Evolutionary conservation across 2,113 vertebrate genomes (phyloP), one percentile per base, ranked within the genome.

Genomic region (Labeo rohita): DNA sequence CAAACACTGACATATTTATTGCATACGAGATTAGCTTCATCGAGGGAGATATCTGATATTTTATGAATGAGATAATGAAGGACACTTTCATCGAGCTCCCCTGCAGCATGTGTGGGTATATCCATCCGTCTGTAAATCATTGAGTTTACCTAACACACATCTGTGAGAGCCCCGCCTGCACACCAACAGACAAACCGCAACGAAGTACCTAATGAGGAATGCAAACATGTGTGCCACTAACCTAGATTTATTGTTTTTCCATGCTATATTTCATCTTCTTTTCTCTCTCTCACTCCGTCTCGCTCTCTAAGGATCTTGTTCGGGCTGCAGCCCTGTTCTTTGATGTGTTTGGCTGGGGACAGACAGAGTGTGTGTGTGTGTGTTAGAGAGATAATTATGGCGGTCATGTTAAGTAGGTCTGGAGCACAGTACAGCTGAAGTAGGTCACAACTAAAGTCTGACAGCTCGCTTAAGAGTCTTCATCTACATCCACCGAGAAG

Each of bases 381-480:
- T 54, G 39, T 75, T 68, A 49, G 50, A 87, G 34, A 50, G 66
- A 89, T 89, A 80, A 89, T 87, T 84, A 85, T 70, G 84, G 65
- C 70, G 43, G 72, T 47, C 76, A 89, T 89, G 73, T 80, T 76
- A 85, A 85, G 70, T 74, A 85, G 83, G 78, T 85, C 85, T 86
- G 72, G 82, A 85, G 68, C 75, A 43, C 66, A 50, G 76, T 87
- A 75, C 72, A 82, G 78, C 78, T 89, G 79, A 89, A 89, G 84
- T 89, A 89, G 88, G 88, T 89, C 84, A 87, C 49, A 56, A 70
- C 59, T 83, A 85, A 75, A 87, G 83, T 83, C 61, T 85, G 84
- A 87, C 86, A 89, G 79, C 54, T 83, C 23, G 6, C 63, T 77
- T 77, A 43, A 87, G 61, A 83, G 59, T 61, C 76, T 50, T 73